Conservation (phyloP, 1,140 invertebrate genomes). For the Drosophila fuyamai region DNA sequence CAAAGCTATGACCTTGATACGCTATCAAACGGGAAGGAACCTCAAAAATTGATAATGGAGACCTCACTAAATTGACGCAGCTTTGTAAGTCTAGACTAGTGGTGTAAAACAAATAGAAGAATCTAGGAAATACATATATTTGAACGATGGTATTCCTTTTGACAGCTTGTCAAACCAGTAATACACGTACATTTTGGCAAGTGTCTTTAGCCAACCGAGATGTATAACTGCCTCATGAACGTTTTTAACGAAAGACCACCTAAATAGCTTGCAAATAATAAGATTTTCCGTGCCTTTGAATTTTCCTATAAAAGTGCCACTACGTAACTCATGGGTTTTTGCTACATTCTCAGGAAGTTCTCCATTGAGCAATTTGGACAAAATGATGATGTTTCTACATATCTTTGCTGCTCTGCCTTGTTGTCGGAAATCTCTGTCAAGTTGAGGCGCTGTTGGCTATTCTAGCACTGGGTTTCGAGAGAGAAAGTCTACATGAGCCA, state of each 20-base stretch:
- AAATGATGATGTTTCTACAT: not conserved
- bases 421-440: constrained; percentile 11
- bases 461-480: constrained; percentile 1
- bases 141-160: constrained; percentile 5
- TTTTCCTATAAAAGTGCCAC: too few relatives aligned
- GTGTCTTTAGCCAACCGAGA: too few relatives aligned
- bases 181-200: too few relatives aligned
- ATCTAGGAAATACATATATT: constrained; percentile 5
- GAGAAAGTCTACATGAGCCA: not conserved
- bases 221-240: too few relatives aligned
- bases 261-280: too few relatives aligned
- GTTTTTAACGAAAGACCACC: too few relatives aligned
- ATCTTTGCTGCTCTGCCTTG: not conserved
- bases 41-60: constrained; percentile 3
- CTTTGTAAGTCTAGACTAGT: not conserved
- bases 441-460: not conserved
- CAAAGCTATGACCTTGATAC: not conserved
- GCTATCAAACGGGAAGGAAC: constrained; percentile 1
- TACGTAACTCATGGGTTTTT: too few relatives aligned
- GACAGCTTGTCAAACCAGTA: not conserved
- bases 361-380: constrained; percentile 1
- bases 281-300: too few relatives aligned
- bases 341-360: constrained; percentile 5
- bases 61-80: constrained; percentile 5
- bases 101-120: constrained; percentile 4